phyloP scores from a whole-genome alignment of 2,797 vertebrate genomes.

The Miichthys miiuy region DNA sequence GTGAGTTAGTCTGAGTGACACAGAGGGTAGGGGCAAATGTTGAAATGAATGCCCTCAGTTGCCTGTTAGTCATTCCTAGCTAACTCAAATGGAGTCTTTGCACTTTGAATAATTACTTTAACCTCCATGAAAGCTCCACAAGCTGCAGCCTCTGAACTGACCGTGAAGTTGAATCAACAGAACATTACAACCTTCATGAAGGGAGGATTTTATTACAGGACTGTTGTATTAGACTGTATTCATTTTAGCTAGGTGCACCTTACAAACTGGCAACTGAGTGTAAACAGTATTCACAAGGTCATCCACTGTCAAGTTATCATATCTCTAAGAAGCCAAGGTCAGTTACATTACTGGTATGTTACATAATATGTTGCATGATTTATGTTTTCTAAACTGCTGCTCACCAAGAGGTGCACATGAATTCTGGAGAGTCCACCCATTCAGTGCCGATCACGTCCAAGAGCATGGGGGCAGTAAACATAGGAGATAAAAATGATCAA shows the following conservation, averaged over 20 bases:
- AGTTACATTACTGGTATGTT: neutral
- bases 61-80: neutral
- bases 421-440: neutral
- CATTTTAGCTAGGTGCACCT: neutral
- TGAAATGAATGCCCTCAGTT: no score
- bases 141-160: neutral
- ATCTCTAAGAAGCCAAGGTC: neutral
- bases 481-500: constrained; percentile 68
- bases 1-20: no score
- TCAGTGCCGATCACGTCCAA: constrained; percentile 44
- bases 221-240: neutral
- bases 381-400: constrained; percentile 19
- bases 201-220: neutral
- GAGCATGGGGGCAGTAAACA: constrained; percentile 50
- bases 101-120: neutral
- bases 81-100: neutral
- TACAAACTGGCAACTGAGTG: neutral
- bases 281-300: neutral
- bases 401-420: constrained; percentile 6
- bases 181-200: constrained; percentile 3
- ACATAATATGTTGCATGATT: neutral
- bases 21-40: no score
- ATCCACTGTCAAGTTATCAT: neutral
- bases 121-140: neutral
- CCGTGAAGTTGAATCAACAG: neutral